phyloP scores from a whole-genome alignment of 2,113 vertebrate species.

The Paramisgurnus dabryanus region DNA sequence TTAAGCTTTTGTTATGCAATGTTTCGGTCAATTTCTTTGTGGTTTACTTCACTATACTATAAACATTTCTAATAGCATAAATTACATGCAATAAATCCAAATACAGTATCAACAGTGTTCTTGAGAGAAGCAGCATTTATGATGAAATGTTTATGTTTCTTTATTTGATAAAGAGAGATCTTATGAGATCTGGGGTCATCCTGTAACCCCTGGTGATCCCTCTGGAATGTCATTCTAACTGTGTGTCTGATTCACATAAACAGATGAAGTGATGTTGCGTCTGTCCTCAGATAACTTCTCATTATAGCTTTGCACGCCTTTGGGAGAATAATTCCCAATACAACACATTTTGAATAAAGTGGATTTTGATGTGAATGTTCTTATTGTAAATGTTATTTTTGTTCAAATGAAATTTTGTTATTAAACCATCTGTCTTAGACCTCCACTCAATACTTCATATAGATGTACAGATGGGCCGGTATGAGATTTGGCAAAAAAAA shows the following conservation, averaged over 20 bases:
- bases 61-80: background rate
- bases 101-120: background rate
- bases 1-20: background rate
- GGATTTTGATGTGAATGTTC: too few relatives aligned
- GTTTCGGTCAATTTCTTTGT: constrained; percentile 30
- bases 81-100: background rate
- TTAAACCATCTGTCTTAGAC: too few relatives aligned
- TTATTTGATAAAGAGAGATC: background rate
- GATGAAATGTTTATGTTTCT: too few relatives aligned
- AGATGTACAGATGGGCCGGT: too few relatives aligned
- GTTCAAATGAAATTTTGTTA: too few relatives aligned
- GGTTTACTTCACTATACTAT: constrained; percentile 30
- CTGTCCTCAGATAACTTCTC: background rate
- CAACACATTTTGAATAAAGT: too few relatives aligned
- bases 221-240: constrained; percentile 41
- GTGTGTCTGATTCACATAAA: background rate
- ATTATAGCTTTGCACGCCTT: background rate
- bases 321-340: too few relatives aligned
- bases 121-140: background rate
- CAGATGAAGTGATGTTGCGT: background rate
- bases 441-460: too few relatives aligned
- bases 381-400: too few relatives aligned
- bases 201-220: constrained; percentile 25
- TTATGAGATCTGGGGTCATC: constrained; percentile 7
- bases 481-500: too few relatives aligned